Conservation (phyloP, 1,140 invertebrate genomes). For the Panagrolaimus sp. region DNA sequence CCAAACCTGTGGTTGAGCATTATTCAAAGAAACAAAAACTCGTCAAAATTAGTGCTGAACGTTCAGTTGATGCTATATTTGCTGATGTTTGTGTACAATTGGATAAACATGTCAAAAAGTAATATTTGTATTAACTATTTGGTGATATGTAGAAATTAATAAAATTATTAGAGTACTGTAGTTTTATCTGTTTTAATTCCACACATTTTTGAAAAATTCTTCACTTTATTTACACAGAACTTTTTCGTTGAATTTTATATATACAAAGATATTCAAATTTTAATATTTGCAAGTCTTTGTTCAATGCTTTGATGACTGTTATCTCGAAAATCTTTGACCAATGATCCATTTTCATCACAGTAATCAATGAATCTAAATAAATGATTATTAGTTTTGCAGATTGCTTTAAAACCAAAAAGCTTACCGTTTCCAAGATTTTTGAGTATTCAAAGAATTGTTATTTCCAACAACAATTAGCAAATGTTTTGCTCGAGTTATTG, state of each 20-base stretch:
- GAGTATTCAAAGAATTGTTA: constrained; percentile 67
- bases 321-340: too few species aligned
- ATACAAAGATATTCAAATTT: too few species aligned
- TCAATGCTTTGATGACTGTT: too few species aligned
- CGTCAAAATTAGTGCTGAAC: constrained; percentile 62
- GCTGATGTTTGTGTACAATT: constrained; percentile 60
- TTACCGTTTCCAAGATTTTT: neutral
- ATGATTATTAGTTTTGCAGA: too few species aligned
- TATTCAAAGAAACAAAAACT: constrained; percentile 75
- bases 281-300: too few species aligned
- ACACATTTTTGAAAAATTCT: too few species aligned
- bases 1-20: constrained; percentile 79
- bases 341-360: constrained; percentile 7
- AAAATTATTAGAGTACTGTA: too few species aligned
- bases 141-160: too few species aligned
- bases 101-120: constrained; percentile 49
- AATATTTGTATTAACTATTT: too few species aligned
- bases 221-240: too few species aligned
- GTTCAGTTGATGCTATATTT: constrained; percentile 62
- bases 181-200: too few species aligned
- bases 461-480: constrained; percentile 77
- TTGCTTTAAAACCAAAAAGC: neutral
- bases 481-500: constrained; percentile 74
- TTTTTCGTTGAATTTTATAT: too few species aligned
- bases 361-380: neutral